These are phyloP conservation scores for Axinella damicornis DNA, from an alignment of 37 sponge, comb jelly and placozoan species.

Conservation along the genomic window DNA sequence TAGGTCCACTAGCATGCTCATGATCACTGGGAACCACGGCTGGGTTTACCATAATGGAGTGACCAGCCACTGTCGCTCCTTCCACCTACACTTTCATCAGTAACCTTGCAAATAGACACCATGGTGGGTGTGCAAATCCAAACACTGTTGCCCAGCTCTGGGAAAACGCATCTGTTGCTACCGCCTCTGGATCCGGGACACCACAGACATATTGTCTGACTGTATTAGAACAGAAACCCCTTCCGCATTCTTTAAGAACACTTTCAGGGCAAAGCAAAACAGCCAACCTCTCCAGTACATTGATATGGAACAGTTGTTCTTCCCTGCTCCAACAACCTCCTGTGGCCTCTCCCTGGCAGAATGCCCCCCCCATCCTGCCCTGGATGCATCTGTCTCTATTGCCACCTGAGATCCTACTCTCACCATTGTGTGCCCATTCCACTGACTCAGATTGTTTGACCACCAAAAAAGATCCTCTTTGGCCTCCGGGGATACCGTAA, in stretches of 20 bases:
- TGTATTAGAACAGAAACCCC: too few relatives aligned
- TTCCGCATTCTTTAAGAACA: background rate
- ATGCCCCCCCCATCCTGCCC: background rate
- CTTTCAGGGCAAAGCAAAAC: constrained; percentile 39
- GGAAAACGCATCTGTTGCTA: constrained; percentile 30
- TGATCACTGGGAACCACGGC: constrained; percentile 38
- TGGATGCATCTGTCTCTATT: background rate
- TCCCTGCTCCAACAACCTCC: constrained; percentile 47
- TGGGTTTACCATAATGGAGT: constrained; percentile 23
- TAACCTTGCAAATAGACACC: constrained; percentile 37
- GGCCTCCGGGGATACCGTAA: background rate
- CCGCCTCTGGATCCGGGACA: constrained; percentile 36
- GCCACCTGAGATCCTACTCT: too few relatives aligned
- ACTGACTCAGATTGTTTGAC: background rate
- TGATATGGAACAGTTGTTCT: constrained; percentile 50
- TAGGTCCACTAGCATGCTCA: constrained; percentile 15
- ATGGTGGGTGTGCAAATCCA: constrained; percentile 52
- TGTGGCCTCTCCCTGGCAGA: constrained; percentile 9
- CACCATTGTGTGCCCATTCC: background rate
- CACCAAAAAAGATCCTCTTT: constrained; percentile 1
- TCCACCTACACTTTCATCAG: constrained; percentile 11
- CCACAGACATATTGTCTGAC: too few relatives aligned
- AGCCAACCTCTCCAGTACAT: constrained; percentile 54
- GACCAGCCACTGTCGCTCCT: constrained; percentile 14
- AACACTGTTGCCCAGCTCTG: constrained; percentile 6